Evolutionary conservation across 2,888 invertebrate genomes (phyloP), one percentile per base, ranked within the genome.

Genomic region (Thumatha senex): DNA sequence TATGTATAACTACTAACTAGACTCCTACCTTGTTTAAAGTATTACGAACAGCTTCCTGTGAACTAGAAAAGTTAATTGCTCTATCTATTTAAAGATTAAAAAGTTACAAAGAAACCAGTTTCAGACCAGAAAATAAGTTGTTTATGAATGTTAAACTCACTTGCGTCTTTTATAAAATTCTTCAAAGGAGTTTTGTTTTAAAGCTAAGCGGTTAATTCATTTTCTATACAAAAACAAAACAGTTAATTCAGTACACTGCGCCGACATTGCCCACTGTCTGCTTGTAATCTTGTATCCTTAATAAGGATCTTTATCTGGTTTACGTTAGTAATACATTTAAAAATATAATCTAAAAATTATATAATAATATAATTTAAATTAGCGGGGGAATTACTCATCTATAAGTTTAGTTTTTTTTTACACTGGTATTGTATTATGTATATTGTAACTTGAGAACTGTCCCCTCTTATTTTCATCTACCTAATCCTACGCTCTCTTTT

Each of bases 181-280:
- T 75, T 83, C 83, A 84, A 87, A 88, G 85, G 78, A 82, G 78
- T 76, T 81, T 74, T 78, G 74, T 79, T 82, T 79, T 80, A 76
- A 78, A 78, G 76, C 80, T 77, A 60, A 71, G 76, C 74, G 77
- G 79, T 82, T 84, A 85, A 86, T 85, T 85, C 76, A 69, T 75
- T 82, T 76, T 82, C 79, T 79, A 78, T 72, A 59, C 13, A 35
- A 34, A 43, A 74, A 75, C 72, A 68, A 73, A 33, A 52, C 45
- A 50, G 48, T 55, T 43, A 44, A 24, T 47, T 51, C 30, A 34
- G 31, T 31, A 10, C 31, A 10, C 1, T 8, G 11, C 10, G 31
- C 31, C 7, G 31, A 8, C 5, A 31, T 7, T 2, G 13, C 36
- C 46, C 46, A 36, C 46, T 18, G 39, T 7, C 39, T n/a, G 33